Percentiles rank a stretch among this genome's conserved stretches.
Conservation (phyloP, 2,113 vertebrate species). For the Thalassarche chlororhynchos region DNA sequence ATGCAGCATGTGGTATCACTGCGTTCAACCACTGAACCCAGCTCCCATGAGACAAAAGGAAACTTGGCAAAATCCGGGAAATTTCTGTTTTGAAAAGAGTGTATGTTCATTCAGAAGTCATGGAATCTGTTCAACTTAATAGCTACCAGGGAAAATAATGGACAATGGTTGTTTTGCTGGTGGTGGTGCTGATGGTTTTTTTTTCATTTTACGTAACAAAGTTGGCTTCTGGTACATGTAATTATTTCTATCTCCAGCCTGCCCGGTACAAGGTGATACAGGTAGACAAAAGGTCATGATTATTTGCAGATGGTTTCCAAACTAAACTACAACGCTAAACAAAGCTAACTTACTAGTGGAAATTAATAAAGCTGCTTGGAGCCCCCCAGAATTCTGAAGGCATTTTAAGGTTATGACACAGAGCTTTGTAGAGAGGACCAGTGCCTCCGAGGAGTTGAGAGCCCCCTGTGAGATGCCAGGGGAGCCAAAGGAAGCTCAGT, state of each 20-base stretch:
- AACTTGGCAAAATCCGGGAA: not conserved
- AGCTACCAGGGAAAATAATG: not conserved
- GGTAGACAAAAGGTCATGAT: not conserved
- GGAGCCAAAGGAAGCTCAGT: not conserved
- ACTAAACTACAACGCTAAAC: not conserved
- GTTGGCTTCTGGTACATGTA: not conserved
- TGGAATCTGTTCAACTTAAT: not conserved
- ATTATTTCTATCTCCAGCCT: not conserved
- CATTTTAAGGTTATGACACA: not conserved
- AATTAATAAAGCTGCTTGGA: not conserved
- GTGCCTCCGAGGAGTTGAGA: not conserved
- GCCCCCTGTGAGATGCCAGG: not conserved
- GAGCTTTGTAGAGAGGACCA: not conserved
- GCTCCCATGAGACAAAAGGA: not conserved
- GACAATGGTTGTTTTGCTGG: not conserved
- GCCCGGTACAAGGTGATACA: not conserved
- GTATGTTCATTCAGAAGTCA: not conserved
- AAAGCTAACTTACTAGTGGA: not conserved
- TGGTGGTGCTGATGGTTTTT: not conserved
- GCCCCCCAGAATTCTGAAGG: not conserved
- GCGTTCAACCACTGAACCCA: not conserved
- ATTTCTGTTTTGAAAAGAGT: not conserved
- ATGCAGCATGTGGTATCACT: not conserved
- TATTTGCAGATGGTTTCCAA: not conserved
- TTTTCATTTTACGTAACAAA: not conserved